Conservation (phyloP, 2,113 vertebrate genomes). For the Anhinga anhinga region DNA sequence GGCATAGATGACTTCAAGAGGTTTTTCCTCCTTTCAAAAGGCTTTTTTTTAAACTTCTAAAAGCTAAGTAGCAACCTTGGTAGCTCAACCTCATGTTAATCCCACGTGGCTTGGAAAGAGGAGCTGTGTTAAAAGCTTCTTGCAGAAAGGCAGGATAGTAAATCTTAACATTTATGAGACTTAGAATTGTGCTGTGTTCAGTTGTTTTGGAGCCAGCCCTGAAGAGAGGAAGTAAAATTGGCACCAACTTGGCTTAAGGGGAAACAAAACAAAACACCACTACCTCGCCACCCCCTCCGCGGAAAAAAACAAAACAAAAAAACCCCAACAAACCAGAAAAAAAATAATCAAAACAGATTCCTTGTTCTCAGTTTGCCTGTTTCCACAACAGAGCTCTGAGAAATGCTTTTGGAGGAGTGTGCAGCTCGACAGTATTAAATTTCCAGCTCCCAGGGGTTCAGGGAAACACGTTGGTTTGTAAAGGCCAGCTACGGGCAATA, state of each 20-base stretch:
- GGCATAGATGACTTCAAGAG: neutral
- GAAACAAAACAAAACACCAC: neutral
- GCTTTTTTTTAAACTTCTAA: neutral
- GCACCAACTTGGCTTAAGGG: neutral
- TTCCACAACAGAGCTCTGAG: neutral
- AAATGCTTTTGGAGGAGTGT: neutral
- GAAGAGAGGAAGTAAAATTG: neutral
- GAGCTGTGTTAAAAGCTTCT: neutral
- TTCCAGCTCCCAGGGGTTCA: neutral
- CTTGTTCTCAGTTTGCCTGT: neutral
- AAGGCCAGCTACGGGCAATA: neutral
- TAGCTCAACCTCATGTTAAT: neutral
- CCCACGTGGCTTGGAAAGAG: neutral
- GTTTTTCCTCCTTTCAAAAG: neutral
- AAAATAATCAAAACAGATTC: neutral
- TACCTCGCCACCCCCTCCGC: no score
- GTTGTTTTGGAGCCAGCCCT: neutral
- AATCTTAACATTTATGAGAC: neutral
- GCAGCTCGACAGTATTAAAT: neutral
- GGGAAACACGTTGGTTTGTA: neutral
- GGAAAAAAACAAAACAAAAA: neutral
- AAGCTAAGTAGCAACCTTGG: neutral
- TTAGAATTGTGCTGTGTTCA: neutral
- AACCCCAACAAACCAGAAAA: no score
- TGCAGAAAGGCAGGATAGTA: neutral